Evolutionary conservation across 2,888 invertebrate genomes (phyloP).

Genomic region (Candidula unifasciata): DNA sequence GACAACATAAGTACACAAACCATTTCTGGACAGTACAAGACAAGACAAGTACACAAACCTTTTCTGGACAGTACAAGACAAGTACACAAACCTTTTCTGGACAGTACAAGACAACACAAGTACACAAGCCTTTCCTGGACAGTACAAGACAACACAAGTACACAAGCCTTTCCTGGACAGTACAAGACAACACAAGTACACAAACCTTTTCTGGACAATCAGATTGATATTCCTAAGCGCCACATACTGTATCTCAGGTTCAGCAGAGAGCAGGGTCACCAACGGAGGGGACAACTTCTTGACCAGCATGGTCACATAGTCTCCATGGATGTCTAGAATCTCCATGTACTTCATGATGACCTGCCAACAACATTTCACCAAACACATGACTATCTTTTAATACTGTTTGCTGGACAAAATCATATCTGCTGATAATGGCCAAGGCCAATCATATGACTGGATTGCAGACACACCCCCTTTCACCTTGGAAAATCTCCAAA

Average conservation of each 20-base stretch:
- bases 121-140: constrained; percentile 90
- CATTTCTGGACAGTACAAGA: constrained; percentile 99
- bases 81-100: constrained; percentile 87
- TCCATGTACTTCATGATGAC: constrained; percentile 98
- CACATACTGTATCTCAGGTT: constrained; percentile 99
- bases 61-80: constrained; percentile 99
- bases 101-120: too few relatives aligned
- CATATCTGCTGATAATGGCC: too few relatives aligned
- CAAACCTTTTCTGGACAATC: constrained; percentile 92
- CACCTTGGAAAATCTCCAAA: too few relatives aligned
- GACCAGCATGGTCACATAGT: constrained; percentile 94
- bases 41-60: too few relatives aligned
- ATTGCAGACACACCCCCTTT: too few relatives aligned
- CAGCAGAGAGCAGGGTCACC: constrained; percentile 96
- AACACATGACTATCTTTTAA: not conserved
- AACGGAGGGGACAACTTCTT: constrained; percentile 99
- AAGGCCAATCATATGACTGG: too few relatives aligned
- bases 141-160: too few relatives aligned
- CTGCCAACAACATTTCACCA: constrained; percentile 54
- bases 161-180: constrained; percentile 90
- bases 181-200: too few relatives aligned
- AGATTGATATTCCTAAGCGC: constrained; percentile 98
- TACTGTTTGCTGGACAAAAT: too few relatives aligned
- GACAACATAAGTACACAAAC: too few relatives aligned
- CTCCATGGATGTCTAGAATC: constrained; percentile 94